Evolutionary conservation across 2,888 invertebrate species (phyloP).

Genomic region (Marasmarcha lunaedactyla): DNA sequence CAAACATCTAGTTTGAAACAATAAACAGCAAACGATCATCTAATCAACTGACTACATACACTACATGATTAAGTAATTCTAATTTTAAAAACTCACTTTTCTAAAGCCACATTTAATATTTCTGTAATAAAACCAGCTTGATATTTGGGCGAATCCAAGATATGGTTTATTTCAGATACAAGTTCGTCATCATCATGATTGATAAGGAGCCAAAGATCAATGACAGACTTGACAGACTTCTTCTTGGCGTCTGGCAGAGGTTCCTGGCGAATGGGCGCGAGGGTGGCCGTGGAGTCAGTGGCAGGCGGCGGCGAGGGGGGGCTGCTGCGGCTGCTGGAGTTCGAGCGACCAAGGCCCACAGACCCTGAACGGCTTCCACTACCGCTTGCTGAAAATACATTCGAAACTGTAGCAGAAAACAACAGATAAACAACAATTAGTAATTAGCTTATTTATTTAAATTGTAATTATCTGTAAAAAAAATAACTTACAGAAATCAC

Average conservation of each 20-base stretch:
- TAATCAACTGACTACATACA: too few relatives aligned
- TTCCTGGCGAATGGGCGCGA: slow-evolving; percentile 30
- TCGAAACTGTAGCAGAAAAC: not conserved
- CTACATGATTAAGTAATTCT: too few relatives aligned
- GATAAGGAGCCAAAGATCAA: slow-evolving; percentile 39
- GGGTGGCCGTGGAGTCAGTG: slow-evolving; percentile 15
- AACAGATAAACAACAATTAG: too few relatives aligned
- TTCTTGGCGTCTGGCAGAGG: slow-evolving; percentile 37
- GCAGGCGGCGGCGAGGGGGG: slow-evolving; percentile 22
- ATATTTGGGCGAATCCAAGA: slow-evolving; percentile 31
- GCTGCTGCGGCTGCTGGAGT: slow-evolving; percentile 33
- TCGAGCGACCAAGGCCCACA: slow-evolving; percentile 34
- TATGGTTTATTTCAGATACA: slow-evolving; percentile 33
- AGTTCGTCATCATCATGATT: slow-evolving; percentile 35
- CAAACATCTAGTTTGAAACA: too few relatives aligned
- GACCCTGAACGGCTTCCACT: slow-evolving; percentile 41
- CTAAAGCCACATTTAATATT: slow-evolving; percentile 43
- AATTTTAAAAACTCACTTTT: slow-evolving; percentile 47
- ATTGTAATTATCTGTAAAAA: too few relatives aligned
- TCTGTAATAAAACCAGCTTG: slow-evolving; percentile 45
- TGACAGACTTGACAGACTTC: slow-evolving; percentile 37
- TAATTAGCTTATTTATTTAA: too few relatives aligned
- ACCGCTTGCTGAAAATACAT: slow-evolving; percentile 21
- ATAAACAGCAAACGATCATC: too few relatives aligned
- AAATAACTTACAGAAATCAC: slow-evolving; percentile 43